Conservation (phyloP, 2,797 vertebrate genomes). For the Uromys caudimaculatus region DNA sequence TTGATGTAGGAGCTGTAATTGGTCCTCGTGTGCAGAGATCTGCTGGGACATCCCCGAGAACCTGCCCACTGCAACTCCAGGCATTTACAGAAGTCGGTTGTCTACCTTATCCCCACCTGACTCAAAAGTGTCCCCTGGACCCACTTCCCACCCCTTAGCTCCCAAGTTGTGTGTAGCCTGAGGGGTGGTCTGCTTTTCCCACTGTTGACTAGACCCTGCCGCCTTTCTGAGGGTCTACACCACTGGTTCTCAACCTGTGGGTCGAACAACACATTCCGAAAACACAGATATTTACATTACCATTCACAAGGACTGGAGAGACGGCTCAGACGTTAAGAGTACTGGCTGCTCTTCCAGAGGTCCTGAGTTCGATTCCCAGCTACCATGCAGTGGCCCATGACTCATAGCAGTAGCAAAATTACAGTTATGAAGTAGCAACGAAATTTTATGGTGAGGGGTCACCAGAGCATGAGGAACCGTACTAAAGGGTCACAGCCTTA, state of each 20-base stretch:
- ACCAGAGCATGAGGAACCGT: background rate
- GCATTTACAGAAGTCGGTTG: background rate
- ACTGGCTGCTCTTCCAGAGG: background rate
- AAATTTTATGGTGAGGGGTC: background rate
- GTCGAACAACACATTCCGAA: background rate
- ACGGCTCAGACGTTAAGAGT: background rate
- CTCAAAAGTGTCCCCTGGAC: background rate
- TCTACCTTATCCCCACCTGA: background rate
- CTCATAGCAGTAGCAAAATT: background rate
- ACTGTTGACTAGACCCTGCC: background rate
- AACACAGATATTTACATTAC: background rate
- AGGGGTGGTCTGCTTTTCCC: background rate
- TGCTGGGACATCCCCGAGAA: constrained; percentile 66
- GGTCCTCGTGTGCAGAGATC: constrained; percentile 59
- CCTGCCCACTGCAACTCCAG: background rate
- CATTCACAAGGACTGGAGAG: background rate
- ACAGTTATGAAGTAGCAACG: background rate
- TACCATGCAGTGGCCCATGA: background rate
- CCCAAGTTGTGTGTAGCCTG: background rate
- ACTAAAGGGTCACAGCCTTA: background rate
- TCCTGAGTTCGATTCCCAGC: background rate
- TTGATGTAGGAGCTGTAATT: constrained; percentile 65
- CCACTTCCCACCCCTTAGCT: background rate
- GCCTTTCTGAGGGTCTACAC: background rate
- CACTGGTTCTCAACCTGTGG: background rate